These are phyloP conservation scores for Tiaroga cobitis DNA, from an alignment of 2,797 vertebrate species.

Conservation along the genomic window DNA sequence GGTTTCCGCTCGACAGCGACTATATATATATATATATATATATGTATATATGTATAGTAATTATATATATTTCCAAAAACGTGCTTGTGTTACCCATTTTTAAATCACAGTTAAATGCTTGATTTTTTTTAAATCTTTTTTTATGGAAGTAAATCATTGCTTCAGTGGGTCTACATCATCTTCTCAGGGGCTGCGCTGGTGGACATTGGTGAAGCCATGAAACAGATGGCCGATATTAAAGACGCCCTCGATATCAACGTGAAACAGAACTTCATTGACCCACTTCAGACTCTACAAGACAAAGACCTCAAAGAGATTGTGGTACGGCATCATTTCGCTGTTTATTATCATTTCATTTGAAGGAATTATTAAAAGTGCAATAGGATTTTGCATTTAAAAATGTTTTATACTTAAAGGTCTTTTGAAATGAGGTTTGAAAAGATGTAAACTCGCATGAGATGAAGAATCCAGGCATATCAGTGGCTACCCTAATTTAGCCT, in stretches of 20 bases:
- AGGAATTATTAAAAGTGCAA: not conserved
- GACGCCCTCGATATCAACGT: constrained; percentile 92
- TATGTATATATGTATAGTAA: too few relatives aligned
- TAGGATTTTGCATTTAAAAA: not conserved
- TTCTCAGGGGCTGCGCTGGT: constrained; percentile 80
- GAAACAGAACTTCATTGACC: constrained; percentile 94
- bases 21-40: too few relatives aligned
- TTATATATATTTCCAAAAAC: too few relatives aligned
- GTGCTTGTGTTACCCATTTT: not conserved
- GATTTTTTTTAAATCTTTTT: not conserved
- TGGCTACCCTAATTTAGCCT: not conserved
- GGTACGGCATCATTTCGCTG: constrained; percentile 69
- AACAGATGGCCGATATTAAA: constrained; percentile 93
- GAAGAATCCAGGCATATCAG: not conserved
- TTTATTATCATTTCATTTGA: not conserved
- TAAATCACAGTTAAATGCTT: not conserved
- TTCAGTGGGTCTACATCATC: constrained; percentile 2
- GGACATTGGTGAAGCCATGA: constrained; percentile 91
- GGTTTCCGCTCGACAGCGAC: too few relatives aligned
- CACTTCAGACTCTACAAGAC: constrained; percentile 90
- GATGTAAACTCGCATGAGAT: not conserved
- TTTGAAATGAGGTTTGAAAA: not conserved
- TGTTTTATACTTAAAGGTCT: not conserved
- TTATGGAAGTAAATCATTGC: not conserved
- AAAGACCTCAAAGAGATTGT: constrained; percentile 95